A percentile compares a stretch with the other conserved stretches of the same genome.
Conservation (phyloP, 2,797 vertebrate species). For the Myotis daubentonii region DNA sequence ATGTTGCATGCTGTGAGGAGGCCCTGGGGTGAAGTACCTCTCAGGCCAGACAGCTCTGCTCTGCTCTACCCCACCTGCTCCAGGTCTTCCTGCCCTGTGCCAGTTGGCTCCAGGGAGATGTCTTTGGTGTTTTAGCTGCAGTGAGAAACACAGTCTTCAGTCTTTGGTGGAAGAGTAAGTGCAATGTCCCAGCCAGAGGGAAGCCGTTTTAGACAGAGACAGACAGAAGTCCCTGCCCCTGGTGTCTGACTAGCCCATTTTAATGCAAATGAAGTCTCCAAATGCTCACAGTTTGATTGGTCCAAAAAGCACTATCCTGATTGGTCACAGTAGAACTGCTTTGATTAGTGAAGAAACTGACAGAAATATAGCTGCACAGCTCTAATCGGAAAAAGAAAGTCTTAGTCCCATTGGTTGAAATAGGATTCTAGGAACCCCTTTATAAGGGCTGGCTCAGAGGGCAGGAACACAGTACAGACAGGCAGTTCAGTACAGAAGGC, state of each 20-base stretch:
- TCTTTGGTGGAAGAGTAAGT: background rate
- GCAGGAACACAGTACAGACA: background rate
- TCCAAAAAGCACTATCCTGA: background rate
- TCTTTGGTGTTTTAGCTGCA: background rate
- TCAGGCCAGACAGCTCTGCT: background rate
- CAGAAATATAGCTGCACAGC: background rate
- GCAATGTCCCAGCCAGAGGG: background rate
- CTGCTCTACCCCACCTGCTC: background rate
- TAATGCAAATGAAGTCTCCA: background rate
- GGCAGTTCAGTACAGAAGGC: background rate
- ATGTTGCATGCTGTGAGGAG: background rate
- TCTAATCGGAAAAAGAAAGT: background rate
- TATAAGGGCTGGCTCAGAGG: background rate
- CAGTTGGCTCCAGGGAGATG: background rate
- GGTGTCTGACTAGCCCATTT: background rate
- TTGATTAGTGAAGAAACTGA: background rate
- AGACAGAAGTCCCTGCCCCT: background rate
- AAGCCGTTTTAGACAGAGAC: background rate
- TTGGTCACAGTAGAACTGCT: background rate
- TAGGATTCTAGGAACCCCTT: background rate
- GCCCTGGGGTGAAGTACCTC: background rate
- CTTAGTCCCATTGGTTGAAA: background rate
- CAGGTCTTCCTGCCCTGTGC: background rate
- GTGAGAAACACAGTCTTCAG: background rate
- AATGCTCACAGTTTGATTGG: background rate